phyloP scores from a whole-genome alignment of 1,140 invertebrate species.

The Heterodera carotae region DNA sequence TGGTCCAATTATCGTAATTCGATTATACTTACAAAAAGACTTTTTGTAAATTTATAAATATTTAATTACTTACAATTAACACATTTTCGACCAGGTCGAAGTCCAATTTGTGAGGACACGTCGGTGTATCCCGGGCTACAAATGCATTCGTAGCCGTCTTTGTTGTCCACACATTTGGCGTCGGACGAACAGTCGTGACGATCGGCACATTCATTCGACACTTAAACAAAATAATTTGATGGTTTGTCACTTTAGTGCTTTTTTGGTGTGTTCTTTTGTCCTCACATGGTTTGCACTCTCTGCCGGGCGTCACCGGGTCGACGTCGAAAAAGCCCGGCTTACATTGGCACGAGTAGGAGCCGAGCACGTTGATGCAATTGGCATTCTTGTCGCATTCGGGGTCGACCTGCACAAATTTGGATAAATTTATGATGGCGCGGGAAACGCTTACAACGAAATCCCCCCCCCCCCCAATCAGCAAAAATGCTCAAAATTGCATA shows the following conservation, averaged over 20 bases:
- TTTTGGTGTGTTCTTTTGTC: too few relatives aligned
- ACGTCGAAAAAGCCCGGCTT: constrained; percentile 59
- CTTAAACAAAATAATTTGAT: constrained; percentile 33
- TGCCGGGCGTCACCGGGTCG: constrained; percentile 58
- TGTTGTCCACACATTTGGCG: constrained; percentile 66
- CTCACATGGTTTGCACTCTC: constrained; percentile 63
- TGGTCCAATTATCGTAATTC: constrained; percentile 2
- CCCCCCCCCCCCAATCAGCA: too few relatives aligned
- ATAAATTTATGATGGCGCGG: too few relatives aligned
- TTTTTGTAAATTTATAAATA: neutral
- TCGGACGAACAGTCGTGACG: constrained; percentile 62
- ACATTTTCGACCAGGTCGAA: constrained; percentile 61
- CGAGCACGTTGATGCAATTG: constrained; percentile 59
- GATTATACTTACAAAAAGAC: neutral
- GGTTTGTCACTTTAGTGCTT: neutral
- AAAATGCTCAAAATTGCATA: too few relatives aligned
- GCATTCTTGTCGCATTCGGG: constrained; percentile 64
- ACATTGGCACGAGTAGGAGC: constrained; percentile 63
- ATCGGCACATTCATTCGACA: constrained; percentile 64
- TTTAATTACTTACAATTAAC: constrained; percentile 48
- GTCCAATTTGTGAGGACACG: constrained; percentile 58
- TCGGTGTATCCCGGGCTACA: constrained; percentile 66
- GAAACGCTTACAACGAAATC: too few relatives aligned
- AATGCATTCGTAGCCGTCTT: constrained; percentile 64
- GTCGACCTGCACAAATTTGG: constrained; percentile 19